Base-by-base conservation (phyloP, 53 echinoderm and acorn worm species). In the Hippasteria phrygiana region DNA sequence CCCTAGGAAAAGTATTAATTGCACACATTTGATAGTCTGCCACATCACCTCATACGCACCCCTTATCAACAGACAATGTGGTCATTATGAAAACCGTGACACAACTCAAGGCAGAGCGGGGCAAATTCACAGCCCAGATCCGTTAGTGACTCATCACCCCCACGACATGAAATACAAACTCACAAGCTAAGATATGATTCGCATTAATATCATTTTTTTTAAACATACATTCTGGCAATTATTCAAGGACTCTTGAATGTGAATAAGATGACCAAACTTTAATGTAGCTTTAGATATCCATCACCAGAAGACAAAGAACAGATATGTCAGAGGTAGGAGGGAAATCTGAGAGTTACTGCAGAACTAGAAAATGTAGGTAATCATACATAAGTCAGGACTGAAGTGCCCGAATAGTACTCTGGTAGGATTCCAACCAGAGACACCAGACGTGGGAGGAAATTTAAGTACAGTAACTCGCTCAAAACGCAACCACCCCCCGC, bases 1-100 rank as follows among this genome's bases (percentile, higher is more conserved):
- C 85, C 70, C 26, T 7, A 48, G 85, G 85, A 47, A 18, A 31
- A 33, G 70, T 69, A 85, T 85, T 85, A 85, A 85, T 85, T 85
- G 85, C 85, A 85, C 70, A 47, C 45, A 51, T 43, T 69, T 85
- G 73, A 73, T 43, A 73, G 73, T 43, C 73, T 73, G 43, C n/a
- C 73, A 17, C 73, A 73, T 73, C 73, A 73, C 41, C 41, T 33
- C 42, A 27, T 40, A 9, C 24, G 10, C 22, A 16, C 2, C 32
- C 42, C 32, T 40, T 32, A 18, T 40, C 40, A 73, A 1, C 42
- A 10, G 41, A 73, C 43, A 43, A 73, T 67, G 69, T 67, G 34
- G 69, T 67, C 69, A 20, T 73, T 73, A 43, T 73, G 36, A 26
- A 3, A 42, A 73, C 1, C 7, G 43, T 41, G 73, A 43, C 32